Base-by-base conservation (phyloP, 2,888 invertebrate genomes). In the Hypolimnas misippus region DNA sequence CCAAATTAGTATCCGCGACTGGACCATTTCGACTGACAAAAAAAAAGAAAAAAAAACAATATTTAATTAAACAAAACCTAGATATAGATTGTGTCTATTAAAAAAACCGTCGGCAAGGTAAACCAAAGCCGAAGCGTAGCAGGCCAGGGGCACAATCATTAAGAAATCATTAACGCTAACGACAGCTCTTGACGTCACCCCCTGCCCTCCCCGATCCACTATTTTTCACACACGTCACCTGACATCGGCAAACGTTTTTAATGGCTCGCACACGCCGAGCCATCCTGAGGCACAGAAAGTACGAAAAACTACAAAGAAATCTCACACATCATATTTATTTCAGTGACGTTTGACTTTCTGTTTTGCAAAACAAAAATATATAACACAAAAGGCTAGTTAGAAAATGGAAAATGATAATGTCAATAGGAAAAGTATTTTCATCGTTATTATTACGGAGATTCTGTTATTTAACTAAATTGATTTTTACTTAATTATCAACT, bases 151-250 rank as follows among this genome's bases (percentile, higher is more conserved):
- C 73, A 68, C 68, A 76, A 79, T 84, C 83, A 86, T 86, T 85
- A 86, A 78, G 81, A 78, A 81, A 81, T 82, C 83, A 83, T 86
- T 86, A 86, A 73, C 73, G 70, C 72, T 76, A 78, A 76, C 78
- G 76, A 76, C 75, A 73, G 72, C 73, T 70, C 76, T 77, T 70
- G 73, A 74, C 75, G 73, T 72, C 70, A 71, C 74, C 63, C 71
- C 70, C 57, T 61, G 57, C 65, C 49, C 58, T 29, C 49, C 61
- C 65, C 67, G 59, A 70, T 66, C 66, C 63, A 57, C 61, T 49
- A 61, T 58, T 54, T 58, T 62, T 54, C 59, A 49, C 65, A 62
- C 65, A 65, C 65, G 58, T 62, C 65, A 62, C 58, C 65, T 62
- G 65, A 55, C 64, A 53, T 60, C 54, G 59, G 60, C 64, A 56